Evolutionary conservation across 2,888 invertebrate genomes (phyloP), one percentile per base, ranked within the genome.

Genomic region (Ceriagrion tenellum): DNA sequence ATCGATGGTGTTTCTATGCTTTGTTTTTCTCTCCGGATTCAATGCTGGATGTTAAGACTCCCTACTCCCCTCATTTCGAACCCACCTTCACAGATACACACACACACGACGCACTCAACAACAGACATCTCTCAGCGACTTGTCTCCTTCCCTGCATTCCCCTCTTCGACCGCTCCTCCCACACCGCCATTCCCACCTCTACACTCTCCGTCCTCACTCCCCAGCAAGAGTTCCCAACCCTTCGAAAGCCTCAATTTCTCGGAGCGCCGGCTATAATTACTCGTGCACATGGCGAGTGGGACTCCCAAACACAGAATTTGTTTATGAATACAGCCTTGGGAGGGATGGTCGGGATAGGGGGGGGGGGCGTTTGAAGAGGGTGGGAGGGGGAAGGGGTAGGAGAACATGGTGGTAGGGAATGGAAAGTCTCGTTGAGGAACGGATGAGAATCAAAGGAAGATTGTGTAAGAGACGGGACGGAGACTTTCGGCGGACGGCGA

Each of bases 221-320:
- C 56, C 3, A 59, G 18, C 59, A 59, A 81, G 81, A 81, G 35
- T 81, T 81, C 81, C 74, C 93, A 47, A 69, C 69, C 93, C 74
- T 93, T 93, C 93, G 35, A 59, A 93, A 74, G 63, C 59, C 93
- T 63, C 93, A 93, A 93, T 93, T 69, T 93, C 93, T 69, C 93
- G 91, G 63, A 91, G 91, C 91, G 40, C 69, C 93, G 69, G 93
- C 63, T 93, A 93, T 93, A 93, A 93, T 93, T 93, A 93, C 93
- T 93, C 93, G 26, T 93, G 93, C 93, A 93, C 93, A 93, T 93
- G 93, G 93, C 63, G 81, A 81, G 81, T 30, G 81, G 26, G 55
- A 55, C 93, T 93, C 93, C 93, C 93, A 93, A 93, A 93, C 93
- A 93, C 69, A 69, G 93, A 93, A 93, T 93, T 93, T 93, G 93